phyloP scores from a whole-genome alignment of 2,888 invertebrate species.

The Leucoptera coffeella region DNA sequence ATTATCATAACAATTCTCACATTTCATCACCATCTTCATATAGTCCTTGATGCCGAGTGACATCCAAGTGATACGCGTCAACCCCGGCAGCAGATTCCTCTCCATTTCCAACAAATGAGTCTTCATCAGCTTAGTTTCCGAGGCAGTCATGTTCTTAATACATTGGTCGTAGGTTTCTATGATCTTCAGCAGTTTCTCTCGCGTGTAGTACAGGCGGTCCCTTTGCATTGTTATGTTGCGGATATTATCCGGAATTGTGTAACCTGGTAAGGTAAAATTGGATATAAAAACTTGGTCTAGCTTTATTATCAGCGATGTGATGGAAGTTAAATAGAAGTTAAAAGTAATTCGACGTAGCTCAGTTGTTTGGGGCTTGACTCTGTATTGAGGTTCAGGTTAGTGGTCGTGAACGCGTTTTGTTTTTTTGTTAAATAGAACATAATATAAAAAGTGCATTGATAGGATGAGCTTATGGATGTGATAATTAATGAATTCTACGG shows the following conservation, averaged over 20 bases:
- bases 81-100: slow-evolving; percentile 70
- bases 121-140: slow-evolving; percentile 68
- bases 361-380: too few relatives aligned
- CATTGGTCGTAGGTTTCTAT: slow-evolving; percentile 61
- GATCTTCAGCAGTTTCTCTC: slow-evolving; percentile 54
- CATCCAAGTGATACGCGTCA: slow-evolving; percentile 80
- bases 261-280: slow-evolving; percentile 12
- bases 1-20: slow-evolving; percentile 9
- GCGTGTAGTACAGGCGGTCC: slow-evolving; percentile 57
- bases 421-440: too few relatives aligned
- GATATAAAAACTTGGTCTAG: too few relatives aligned
- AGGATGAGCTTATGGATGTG: too few relatives aligned
- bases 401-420: too few relatives aligned
- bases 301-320: too few relatives aligned
- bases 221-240: slow-evolving; percentile 57
- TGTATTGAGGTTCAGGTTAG: too few relatives aligned
- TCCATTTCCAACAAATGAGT: slow-evolving; percentile 66
- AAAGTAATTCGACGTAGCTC: too few relatives aligned
- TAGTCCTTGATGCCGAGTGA: slow-evolving; percentile 77
- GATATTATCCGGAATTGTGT: slow-evolving; percentile 35
- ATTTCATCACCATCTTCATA: slow-evolving; percentile 38
- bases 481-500: too few relatives aligned
- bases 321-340: too few relatives aligned
- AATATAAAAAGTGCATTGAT: too few relatives aligned
- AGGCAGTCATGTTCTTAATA: slow-evolving; percentile 57